These are phyloP conservation scores for Amblyjoppa fuscipennis DNA, from an alignment of 2,888 invertebrate genomes.

Conservation along the genomic window DNA sequence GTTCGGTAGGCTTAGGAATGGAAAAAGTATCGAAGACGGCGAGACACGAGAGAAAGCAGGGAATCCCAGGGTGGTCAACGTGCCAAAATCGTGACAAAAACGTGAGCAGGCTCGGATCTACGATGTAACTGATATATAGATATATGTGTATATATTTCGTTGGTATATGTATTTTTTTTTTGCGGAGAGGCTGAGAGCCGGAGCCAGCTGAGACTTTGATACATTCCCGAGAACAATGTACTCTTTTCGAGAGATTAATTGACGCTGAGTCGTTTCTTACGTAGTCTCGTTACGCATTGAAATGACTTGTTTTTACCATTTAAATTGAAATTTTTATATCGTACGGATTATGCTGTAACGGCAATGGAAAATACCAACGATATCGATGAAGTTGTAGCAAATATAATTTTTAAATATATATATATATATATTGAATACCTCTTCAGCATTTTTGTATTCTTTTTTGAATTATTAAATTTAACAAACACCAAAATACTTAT, in stretches of 20 bases:
- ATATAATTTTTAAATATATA: no score
- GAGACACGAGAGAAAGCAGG: constrained; percentile 1
- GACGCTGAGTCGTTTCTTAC: neutral
- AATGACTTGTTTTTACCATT: no score
- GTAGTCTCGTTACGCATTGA: neutral
- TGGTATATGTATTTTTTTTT: neutral
- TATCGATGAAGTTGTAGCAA: no score
- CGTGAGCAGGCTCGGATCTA: neutral
- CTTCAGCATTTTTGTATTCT: no score
- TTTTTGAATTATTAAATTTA: no score
- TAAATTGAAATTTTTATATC: no score
- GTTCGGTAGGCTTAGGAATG: constrained; percentile 28
- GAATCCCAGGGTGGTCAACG: constrained; percentile 41
- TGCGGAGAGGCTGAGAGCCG: no score
- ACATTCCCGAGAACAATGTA: constrained; percentile 4
- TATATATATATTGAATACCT: no score
- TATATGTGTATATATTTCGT: neutral
- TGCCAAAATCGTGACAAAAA: constrained; percentile 31
- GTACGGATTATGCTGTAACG: no score
- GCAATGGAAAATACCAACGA: no score
- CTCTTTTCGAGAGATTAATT: neutral
- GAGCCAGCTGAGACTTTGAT: constrained; percentile 1
- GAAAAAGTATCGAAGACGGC: constrained; percentile 22
- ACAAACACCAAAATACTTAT: no score
- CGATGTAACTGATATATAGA: constrained; percentile 16